Conservation (phyloP, 2,113 vertebrate genomes). For the Phodopus roborovskii region DNA sequence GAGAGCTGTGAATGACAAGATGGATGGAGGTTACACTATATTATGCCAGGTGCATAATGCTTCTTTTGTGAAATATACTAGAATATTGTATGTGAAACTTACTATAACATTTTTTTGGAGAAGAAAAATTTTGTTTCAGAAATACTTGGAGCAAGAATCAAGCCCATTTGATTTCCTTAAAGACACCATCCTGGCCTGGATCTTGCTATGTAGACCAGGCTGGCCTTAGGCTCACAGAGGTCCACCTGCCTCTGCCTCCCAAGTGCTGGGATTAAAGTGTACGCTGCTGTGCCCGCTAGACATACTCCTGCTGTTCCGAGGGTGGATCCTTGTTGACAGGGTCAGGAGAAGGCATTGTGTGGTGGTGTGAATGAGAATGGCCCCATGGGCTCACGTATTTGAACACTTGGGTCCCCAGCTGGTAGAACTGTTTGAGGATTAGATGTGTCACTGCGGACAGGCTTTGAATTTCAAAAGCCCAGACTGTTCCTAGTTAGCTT, state of each 20-base stretch:
- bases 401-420: background rate
- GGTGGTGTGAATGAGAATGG: background rate
- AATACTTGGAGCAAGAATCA: background rate
- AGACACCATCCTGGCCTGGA: background rate
- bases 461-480: background rate
- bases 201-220: background rate
- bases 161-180: background rate
- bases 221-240: background rate
- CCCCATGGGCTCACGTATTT: background rate
- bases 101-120: background rate
- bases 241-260: background rate
- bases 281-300: background rate
- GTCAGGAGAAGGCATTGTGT: background rate
- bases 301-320: background rate
- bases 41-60: background rate
- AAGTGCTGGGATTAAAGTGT: background rate
- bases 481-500: background rate
- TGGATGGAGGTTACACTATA: background rate
- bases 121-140: background rate
- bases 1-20: conserved; percentile 88
- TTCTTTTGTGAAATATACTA: background rate
- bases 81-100: background rate
- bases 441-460: background rate
- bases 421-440: background rate
- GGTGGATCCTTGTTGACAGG: background rate